Evolutionary conservation across 2,113 vertebrate genomes (phyloP).

Genomic region (Macrotus californicus): DNA sequence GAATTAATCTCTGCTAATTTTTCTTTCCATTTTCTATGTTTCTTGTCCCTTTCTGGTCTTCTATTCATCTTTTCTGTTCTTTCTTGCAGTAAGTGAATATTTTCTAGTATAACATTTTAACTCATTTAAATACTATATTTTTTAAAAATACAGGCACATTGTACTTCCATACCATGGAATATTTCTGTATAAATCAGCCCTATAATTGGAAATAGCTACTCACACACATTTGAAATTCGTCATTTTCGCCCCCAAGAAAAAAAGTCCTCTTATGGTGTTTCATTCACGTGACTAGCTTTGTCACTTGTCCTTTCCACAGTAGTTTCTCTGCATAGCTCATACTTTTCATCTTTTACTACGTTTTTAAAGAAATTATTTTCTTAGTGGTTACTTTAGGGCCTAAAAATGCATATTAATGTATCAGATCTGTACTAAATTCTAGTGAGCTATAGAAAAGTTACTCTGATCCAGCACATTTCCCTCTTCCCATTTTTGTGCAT

Average conservation of each 20-base stretch:
- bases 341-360: neutral
- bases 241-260: neutral
- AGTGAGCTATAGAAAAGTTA: neutral
- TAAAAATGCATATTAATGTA: neutral
- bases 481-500: neutral
- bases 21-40: neutral
- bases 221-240: neutral
- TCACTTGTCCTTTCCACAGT: neutral
- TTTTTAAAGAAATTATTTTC: neutral
- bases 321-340: neutral
- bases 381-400: neutral
- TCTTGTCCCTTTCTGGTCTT: neutral
- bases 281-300: neutral
- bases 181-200: neutral
- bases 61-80: neutral
- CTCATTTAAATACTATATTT: neutral
- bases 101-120: neutral
- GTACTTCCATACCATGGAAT: neutral
- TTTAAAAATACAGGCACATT: neutral
- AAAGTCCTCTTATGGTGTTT: neutral
- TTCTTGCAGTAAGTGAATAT: neutral
- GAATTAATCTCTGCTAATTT: neutral
- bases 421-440: neutral
- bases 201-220: neutral
- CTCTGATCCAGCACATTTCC: neutral